Base-by-base conservation (phyloP, 2,797 vertebrate genomes). In the Echeneis naucrates region DNA sequence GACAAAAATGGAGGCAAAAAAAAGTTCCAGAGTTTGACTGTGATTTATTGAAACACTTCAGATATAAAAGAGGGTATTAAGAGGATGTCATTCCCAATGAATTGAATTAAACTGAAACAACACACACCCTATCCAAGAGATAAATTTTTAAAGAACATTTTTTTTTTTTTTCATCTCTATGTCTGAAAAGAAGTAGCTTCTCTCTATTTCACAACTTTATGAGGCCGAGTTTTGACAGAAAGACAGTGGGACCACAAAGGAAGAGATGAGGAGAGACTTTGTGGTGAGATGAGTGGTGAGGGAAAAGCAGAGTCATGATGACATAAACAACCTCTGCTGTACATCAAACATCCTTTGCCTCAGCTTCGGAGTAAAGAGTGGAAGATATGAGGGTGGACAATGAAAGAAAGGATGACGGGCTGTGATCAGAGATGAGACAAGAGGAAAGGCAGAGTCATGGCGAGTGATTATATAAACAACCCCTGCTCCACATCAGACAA, bases 381-480 rank as follows among this genome's bases (percentile, higher is more conserved):
- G 50, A 14, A 35, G 9, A 40, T 64, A 57, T 23, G 26, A 58
- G 24, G 45, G 55, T 58, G 32, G 13, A 45, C 33, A 72, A 45
- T 53, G 50, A 68, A 50, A 69, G n/a, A 58, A 0, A 53, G 24
- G 59, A 14, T 27, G 65, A 77, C 5, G 35, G n/a, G 23, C 73
- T 68, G 4, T 64, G 44, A 60, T 68, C 24, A 51, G 68, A 40
- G 48, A 71, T 45, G 52, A 66, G 44, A 30, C 7, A 30, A 73
- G 51, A 68, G 60, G 51, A 70, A 51, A 72, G 58, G 35, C 45
- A 63, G 68, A 76, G 72, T 78, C 75, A 73, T 65, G 76, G 81
- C 72, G 47, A 62, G 50, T 40, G 77, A 80, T 78, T 69, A 72
- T 72, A 64, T 55, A 76, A 81, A 86, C 67, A 78, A 27, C 54